phyloP scores from a whole-genome alignment of 2,888 invertebrate species.

The Erebia ligea region DNA sequence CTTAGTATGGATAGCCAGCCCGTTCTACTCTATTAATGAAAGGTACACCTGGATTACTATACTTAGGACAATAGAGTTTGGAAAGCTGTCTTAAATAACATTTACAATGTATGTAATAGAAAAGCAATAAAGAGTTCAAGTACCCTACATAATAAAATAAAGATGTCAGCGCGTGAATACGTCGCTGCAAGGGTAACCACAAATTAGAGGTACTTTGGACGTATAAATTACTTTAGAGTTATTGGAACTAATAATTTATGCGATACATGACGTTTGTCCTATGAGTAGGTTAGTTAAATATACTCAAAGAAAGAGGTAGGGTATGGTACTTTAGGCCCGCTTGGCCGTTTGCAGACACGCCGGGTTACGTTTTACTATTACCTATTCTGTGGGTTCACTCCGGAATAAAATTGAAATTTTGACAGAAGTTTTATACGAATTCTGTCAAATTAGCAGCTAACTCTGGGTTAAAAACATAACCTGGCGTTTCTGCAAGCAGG shows the following conservation, averaged over 20 bases:
- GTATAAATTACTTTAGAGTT: constrained; percentile 16
- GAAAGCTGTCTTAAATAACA: constrained; percentile 1
- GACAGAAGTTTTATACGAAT: too few relatives aligned
- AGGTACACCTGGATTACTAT: constrained; percentile 3
- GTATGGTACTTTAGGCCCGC: too few relatives aligned
- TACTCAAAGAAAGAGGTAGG: background rate
- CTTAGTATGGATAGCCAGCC: background rate
- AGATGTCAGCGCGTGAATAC: constrained; percentile 22
- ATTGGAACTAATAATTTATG: constrained; percentile 11
- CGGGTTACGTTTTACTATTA: too few relatives aligned
- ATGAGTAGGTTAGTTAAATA: background rate
- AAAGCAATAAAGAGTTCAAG: constrained; percentile 22
- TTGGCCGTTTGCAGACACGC: too few relatives aligned
- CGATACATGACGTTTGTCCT: background rate
- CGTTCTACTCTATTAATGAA: background rate
- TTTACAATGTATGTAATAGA: constrained; percentile 1
- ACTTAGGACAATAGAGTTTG: constrained; percentile 8
- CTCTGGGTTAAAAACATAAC: too few relatives aligned
- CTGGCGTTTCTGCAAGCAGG: too few relatives aligned
- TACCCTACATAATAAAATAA: constrained; percentile 28
- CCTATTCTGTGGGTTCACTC: too few relatives aligned
- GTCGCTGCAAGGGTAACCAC: constrained; percentile 3
- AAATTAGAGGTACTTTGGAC: constrained; percentile 13
- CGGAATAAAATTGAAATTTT: too few relatives aligned
- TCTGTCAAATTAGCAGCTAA: too few relatives aligned